phyloP scores from a whole-genome alignment of 2,888 invertebrate species.

The Rosalia funebris region DNA sequence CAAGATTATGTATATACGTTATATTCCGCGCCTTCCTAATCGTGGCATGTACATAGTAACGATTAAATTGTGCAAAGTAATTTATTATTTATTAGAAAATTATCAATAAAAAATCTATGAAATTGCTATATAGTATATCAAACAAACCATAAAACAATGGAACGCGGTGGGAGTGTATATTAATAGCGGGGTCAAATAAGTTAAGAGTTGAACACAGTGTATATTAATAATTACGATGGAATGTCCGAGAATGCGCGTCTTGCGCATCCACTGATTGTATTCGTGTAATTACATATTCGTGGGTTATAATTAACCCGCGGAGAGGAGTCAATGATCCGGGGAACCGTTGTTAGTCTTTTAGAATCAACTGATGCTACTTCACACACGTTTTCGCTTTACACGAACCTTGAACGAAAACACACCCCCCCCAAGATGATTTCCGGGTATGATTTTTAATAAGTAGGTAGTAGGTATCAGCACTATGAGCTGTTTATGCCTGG shows the following conservation, averaged over 20 bases:
- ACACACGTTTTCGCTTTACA: slow-evolving; percentile 19
- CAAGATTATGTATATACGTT: neutral
- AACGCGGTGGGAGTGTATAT: slow-evolving; percentile 50
- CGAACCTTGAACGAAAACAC: slow-evolving; percentile 35
- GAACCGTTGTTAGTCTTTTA: slow-evolving; percentile 45
- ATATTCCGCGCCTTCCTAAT: neutral
- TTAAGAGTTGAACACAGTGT: slow-evolving; percentile 44
- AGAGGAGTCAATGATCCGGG: slow-evolving; percentile 60
- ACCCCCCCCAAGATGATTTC: slow-evolving; percentile 35
- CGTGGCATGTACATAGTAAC: slow-evolving; percentile 6
- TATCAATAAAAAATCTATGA: slow-evolving; percentile 42
- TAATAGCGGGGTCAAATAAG: slow-evolving; percentile 52
- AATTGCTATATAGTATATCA: slow-evolving; percentile 44
- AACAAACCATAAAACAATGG: slow-evolving; percentile 48
- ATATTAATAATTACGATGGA: slow-evolving; percentile 57
- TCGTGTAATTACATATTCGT: slow-evolving; percentile 64
- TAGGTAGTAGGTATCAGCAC: too few species aligned
- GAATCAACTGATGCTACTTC: slow-evolving; percentile 45
- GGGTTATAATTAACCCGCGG: slow-evolving; percentile 63
- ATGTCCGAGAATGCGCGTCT: slow-evolving; percentile 56
- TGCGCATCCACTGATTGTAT: slow-evolving; percentile 62
- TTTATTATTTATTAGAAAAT: slow-evolving; percentile 45
- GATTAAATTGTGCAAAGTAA: slow-evolving; percentile 43
- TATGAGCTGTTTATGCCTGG: too few species aligned
- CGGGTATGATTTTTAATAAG: slow-evolving; percentile 7